These are phyloP conservation scores for Micromesistius poutassou DNA, from an alignment of 2,797 vertebrate genomes.

Conservation along the genomic window DNA sequence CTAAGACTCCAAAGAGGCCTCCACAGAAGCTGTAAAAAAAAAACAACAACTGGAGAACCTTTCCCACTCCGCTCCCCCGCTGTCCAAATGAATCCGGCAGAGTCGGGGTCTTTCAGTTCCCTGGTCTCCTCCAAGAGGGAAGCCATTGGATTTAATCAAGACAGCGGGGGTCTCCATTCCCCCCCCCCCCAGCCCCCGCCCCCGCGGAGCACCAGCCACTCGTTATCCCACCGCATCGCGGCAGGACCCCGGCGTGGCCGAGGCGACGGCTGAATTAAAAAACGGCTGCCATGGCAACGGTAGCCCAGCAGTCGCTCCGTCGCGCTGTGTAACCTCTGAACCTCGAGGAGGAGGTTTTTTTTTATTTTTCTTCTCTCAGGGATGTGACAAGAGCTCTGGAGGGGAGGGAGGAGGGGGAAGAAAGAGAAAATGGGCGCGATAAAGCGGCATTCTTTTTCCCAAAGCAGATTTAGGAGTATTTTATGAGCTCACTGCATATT, in stretches of 20 bases:
- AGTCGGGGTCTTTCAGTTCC: conserved; percentile 50
- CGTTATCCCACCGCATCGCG: conserved; percentile 65
- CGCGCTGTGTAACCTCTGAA: conserved; percentile 72
- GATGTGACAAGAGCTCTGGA: conserved; percentile 65
- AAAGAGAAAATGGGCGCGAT: conserved; percentile 45
- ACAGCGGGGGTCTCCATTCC: conserved; percentile 42
- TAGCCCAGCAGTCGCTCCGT: conserved; percentile 46
- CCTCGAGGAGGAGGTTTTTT: conserved; percentile 22
- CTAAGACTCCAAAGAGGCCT: not conserved
- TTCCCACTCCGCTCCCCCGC: conserved; percentile 15
- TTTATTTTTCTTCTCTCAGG: conserved; percentile 58
- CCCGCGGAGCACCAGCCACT: conserved; percentile 68
- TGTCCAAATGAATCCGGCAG: conserved; percentile 40
- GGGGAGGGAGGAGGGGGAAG: conserved; percentile 47
- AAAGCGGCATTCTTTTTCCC: conserved; percentile 51
- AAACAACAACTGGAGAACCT: conserved; percentile 18
- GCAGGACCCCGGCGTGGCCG: conserved; percentile 69
- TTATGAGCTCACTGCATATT: conserved; percentile 59
- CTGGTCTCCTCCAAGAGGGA: conserved; percentile 9
- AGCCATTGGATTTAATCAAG: conserved; percentile 65
- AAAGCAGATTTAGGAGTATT: conserved; percentile 54
- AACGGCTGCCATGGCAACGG: conserved; percentile 70
- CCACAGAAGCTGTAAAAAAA: conserved; percentile 1
- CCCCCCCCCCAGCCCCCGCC: conserved; percentile 27
- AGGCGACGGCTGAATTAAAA: conserved; percentile 74